These are phyloP conservation scores for Chaetorhynchus papuensis DNA, from an alignment of 2,113 vertebrate genomes.

Conservation along the genomic window DNA sequence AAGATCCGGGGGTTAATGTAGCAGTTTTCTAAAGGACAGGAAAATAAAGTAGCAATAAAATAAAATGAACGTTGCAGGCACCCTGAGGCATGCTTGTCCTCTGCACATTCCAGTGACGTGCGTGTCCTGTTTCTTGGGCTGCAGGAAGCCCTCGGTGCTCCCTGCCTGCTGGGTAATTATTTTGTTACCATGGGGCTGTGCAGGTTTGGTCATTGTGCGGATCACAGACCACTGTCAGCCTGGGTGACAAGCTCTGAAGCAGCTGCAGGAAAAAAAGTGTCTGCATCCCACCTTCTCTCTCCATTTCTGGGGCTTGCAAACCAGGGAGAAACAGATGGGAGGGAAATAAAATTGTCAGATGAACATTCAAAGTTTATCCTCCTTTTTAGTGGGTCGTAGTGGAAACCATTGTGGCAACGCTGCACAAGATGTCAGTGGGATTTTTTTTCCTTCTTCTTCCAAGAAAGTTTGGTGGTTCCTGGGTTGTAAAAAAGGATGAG, in stretches of 20 bases:
- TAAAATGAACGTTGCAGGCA: neutral
- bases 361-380: conserved; percentile 46
- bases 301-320: neutral
- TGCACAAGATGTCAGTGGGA: neutral
- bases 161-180: neutral
- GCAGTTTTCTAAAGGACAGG: conserved; percentile 19
- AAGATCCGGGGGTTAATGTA: conserved; percentile 7
- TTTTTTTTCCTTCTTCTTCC: neutral
- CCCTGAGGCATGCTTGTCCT: neutral
- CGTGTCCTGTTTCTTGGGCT: neutral
- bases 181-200: neutral
- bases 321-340: conserved; percentile 21
- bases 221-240: neutral
- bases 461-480: neutral
- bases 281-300: neutral
- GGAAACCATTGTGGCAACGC: neutral
- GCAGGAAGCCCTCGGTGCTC: neutral
- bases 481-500: neutral
- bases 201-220: neutral
- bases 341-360: conserved; percentile 44
- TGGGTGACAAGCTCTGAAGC: neutral
- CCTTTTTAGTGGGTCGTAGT: conserved; percentile 21
- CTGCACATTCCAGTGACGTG: neutral
- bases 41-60: conserved; percentile 21
- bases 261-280: neutral